phyloP scores from a whole-genome alignment of 2,888 invertebrate genomes.

The Drosophila bunnanda region DNA sequence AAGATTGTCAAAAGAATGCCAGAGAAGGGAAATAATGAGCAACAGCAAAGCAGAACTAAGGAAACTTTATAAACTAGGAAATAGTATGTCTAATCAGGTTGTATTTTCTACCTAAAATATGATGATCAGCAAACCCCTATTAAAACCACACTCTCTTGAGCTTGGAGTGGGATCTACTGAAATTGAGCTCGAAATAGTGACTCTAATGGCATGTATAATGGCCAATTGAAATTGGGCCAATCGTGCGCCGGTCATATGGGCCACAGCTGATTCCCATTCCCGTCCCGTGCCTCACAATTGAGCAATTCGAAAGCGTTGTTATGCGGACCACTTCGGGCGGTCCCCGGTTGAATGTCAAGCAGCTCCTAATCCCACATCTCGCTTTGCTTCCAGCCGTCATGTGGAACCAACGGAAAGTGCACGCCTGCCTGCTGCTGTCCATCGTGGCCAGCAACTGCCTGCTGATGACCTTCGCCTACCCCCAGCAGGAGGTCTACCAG shows the following conservation, averaged over 20 bases:
- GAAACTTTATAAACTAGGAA: neutral
- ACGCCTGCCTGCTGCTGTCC: conserved; percentile 89
- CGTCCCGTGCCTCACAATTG: conserved; percentile 42
- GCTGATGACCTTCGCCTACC: conserved; percentile 89
- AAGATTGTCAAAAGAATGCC: neutral
- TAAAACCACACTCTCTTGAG: neutral
- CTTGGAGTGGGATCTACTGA: neutral
- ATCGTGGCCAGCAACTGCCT: conserved; percentile 89
- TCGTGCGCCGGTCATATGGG: conserved; percentile 28
- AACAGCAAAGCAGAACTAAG: neutral
- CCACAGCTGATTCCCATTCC: conserved; percentile 54
- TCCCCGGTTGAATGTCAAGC: conserved; percentile 34
- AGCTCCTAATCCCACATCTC: conserved; percentile 21
- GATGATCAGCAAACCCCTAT: neutral
- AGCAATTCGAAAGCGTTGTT: conserved; percentile 71
- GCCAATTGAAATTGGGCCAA: conserved; percentile 19
- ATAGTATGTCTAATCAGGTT: neutral
- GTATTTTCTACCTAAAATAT: too few species aligned
- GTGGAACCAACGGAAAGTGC: conserved; percentile 88
- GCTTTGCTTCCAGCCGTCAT: conserved; percentile 84
- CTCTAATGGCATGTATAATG: neutral
- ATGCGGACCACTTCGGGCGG: conserved; percentile 19
- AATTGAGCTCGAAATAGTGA: neutral
- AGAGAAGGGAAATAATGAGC: neutral
- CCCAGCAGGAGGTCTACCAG: conserved; percentile 85